phyloP scores from a whole-genome alignment of 1,140 invertebrate species.

The Centruroides vittatus region DNA sequence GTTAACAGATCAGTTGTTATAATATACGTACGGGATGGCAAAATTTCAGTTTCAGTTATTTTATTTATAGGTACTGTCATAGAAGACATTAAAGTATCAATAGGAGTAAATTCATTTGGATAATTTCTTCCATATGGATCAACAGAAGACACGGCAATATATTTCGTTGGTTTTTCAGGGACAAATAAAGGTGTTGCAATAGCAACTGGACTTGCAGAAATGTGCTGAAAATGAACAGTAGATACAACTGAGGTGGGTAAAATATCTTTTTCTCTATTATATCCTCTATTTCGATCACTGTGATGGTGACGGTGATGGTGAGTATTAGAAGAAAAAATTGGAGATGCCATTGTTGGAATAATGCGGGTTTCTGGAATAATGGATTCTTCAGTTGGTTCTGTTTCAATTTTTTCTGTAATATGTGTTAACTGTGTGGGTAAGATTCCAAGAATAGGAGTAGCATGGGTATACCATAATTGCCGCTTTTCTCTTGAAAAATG shows the following conservation, averaged over 20 bases:
- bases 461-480: constrained; percentile 24
- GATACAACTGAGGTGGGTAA: constrained; percentile 7
- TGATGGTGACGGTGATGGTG: constrained; percentile 16
- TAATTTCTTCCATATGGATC: constrained; percentile 14
- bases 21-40: constrained; percentile 12
- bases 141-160: constrained; percentile 5
- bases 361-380: constrained; percentile 27
- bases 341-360: constrained; percentile 27
- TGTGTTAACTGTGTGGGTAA: constrained; percentile 8
- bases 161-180: constrained; percentile 15
- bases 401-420: constrained; percentile 10
- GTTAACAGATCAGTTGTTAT: constrained; percentile 1
- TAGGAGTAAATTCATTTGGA: constrained; percentile 20
- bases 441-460: constrained; percentile 16
- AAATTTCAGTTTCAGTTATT: constrained; percentile 11
- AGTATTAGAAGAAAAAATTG: constrained; percentile 20
- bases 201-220: neutral
- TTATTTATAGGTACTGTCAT: constrained; percentile 13
- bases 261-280: constrained; percentile 3
- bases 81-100: constrained; percentile 11
- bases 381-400: constrained; percentile 14
- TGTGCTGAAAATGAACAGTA: neutral
- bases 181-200: constrained; percentile 15
- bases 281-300: neutral
- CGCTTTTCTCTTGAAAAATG: constrained; percentile 28